Base-by-base conservation (phyloP, 1,140 invertebrate species). In the Cecropterus lyciades region DNA sequence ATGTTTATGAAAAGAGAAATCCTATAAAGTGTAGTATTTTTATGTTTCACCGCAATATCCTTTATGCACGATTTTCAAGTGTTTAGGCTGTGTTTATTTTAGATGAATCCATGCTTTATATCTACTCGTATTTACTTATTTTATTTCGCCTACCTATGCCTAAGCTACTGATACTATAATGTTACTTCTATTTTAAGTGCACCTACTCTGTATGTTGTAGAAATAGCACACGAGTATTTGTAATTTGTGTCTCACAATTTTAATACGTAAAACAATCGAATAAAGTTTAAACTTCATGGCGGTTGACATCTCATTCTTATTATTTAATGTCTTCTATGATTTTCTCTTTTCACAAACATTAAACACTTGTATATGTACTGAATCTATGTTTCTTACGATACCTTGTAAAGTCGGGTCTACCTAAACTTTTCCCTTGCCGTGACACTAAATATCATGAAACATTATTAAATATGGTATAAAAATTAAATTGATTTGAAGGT, bases 311-410 rank as follows among this genome's bases (percentile, higher is more conserved):
- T 60, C 27, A 49, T 17, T 11, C 43, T 65, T 42, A 53, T 40
- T 72, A 5, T 57, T 59, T 67, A 52, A 67, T 73, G 63, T 55
- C 67, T 70, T 69, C 60, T 70, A 74, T 74, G 68, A 75, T 83
- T 87, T 89, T 91, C 89, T 91, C 89, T 91, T 91, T 91, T 91
- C 89, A 91, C 82, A 89, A 91, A 89, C 89, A 91, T 88, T 68
- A 72, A 84, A 88, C 82, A 86, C 85, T 76, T 51, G 59, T 62
- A 40, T 14, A 60, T 0, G 49, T 24, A 49, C n/a, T 24, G 11
- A 40, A 40, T 14, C 15, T 24, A n/a, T 56, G n/a, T 27, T 63
- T 27, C 11, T 42, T 1, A 42, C 16, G n/a, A 51, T 20, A 40
- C 15, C 24, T 30, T 16, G 17, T 40, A 37, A 40, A 52, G 5